These are phyloP conservation scores for Rhinatrema bivittatum DNA, from an alignment of 2,797 vertebrate species.

Conservation along the genomic window DNA sequence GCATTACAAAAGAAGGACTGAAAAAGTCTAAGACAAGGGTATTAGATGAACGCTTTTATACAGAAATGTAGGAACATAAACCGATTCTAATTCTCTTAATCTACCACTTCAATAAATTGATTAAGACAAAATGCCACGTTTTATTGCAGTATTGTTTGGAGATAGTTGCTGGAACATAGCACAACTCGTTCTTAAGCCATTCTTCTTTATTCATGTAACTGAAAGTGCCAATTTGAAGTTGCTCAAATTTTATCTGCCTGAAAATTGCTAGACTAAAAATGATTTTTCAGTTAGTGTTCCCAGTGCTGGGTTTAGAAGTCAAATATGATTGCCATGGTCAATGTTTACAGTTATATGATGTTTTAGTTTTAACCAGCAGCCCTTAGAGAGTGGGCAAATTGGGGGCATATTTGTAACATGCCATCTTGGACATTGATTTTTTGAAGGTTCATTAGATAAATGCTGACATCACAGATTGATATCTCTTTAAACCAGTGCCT, in stretches of 20 bases:
- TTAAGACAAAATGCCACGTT: too few relatives aligned
- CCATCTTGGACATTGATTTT: conserved; percentile 83
- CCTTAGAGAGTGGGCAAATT: conserved; percentile 37
- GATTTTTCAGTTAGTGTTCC: neutral
- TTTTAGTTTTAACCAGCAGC: conserved; percentile 25
- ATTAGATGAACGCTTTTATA: too few relatives aligned
- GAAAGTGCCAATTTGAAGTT: neutral
- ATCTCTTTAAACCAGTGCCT: conserved; percentile 96
- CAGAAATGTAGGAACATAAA: too few relatives aligned
- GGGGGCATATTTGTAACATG: conserved; percentile 55
- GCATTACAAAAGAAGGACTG: too few relatives aligned
- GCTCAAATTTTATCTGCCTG: neutral
- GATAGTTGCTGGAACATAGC: neutral
- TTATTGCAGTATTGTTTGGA: too few relatives aligned
- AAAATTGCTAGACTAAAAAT: too few relatives aligned
- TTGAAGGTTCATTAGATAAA: conserved; percentile 94
- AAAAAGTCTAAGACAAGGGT: too few relatives aligned
- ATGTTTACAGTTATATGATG: conserved; percentile 6
- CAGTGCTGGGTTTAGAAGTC: conserved; percentile 9
- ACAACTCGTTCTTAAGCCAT: neutral
- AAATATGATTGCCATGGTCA: conserved; percentile 6
- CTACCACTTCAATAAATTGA: too few relatives aligned
- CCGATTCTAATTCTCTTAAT: too few relatives aligned
- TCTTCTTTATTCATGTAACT: neutral
- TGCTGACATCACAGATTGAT: conserved; percentile 98